Evolutionary conservation across 2,888 invertebrate species (phyloP).

Genomic region (Pseudoips prasinana): DNA sequence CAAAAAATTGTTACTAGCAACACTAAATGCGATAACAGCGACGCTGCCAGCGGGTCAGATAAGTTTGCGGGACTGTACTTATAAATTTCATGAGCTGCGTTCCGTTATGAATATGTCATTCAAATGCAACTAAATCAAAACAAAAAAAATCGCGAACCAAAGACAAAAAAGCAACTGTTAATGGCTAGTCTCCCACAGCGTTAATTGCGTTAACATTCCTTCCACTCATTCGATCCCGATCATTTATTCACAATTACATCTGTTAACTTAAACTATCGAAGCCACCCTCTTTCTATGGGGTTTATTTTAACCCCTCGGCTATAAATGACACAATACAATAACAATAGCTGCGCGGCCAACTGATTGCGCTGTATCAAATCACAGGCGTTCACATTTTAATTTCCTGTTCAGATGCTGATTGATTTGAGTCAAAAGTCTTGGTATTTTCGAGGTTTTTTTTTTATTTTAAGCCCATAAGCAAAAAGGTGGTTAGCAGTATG

Average conservation of each 20-base stretch:
- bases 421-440: too few relatives aligned
- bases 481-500: too few relatives aligned
- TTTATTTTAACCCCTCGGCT: slow-evolving; percentile 35
- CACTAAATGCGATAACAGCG: too few relatives aligned
- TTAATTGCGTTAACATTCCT: slow-evolving; percentile 56
- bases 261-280: slow-evolving; percentile 44
- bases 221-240: slow-evolving; percentile 45
- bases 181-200: slow-evolving; percentile 40
- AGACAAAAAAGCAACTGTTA: slow-evolving; percentile 1
- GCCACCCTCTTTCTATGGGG: slow-evolving; percentile 27
- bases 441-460: too few relatives aligned
- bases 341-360: slow-evolving; percentile 23
- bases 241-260: slow-evolving; percentile 71
- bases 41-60: too few relatives aligned
- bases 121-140: not conserved
- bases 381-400: slow-evolving; percentile 29
- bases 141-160: slow-evolving; percentile 7
- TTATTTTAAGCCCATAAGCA: too few relatives aligned
- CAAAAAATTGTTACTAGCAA: too few relatives aligned
- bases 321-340: slow-evolving; percentile 36
- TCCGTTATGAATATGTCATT: too few relatives aligned
- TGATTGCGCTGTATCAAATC: slow-evolving; percentile 34
- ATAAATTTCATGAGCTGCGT: too few relatives aligned
- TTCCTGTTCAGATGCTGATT: slow-evolving; percentile 15
- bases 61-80: too few relatives aligned